These are phyloP conservation scores for Microctonus hyperodae DNA, from an alignment of 2,888 invertebrate genomes.

Conservation along the genomic window DNA sequence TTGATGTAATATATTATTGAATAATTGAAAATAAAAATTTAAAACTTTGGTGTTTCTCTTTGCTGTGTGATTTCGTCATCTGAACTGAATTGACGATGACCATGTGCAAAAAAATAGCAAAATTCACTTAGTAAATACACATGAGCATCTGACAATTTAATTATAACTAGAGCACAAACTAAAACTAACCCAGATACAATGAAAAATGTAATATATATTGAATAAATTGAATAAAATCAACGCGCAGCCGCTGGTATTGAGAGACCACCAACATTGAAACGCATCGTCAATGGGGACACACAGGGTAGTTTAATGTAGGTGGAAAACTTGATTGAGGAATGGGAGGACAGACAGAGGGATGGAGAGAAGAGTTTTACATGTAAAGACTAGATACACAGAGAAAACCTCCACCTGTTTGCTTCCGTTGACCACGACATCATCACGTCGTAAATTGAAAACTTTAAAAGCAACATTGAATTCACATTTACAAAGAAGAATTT, in stretches of 20 bases:
- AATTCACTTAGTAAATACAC: not conserved
- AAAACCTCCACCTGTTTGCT: conserved; percentile 34
- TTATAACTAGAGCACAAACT: conserved; percentile 31
- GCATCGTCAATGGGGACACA: conserved; percentile 29
- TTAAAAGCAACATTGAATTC: not conserved
- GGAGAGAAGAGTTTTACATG: not conserved
- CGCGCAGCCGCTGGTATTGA: conserved; percentile 51
- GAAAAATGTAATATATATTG: no score
- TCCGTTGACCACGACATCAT: conserved; percentile 20
- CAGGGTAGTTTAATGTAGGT: conserved; percentile 16
- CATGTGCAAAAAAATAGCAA: not conserved
- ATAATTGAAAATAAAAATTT: no score
- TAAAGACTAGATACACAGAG: conserved; percentile 15
- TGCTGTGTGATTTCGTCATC: not conserved
- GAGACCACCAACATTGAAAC: conserved; percentile 18
- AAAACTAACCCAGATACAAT: conserved; percentile 52
- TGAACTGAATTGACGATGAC: not conserved
- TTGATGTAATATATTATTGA: no score
- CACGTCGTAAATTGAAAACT: not conserved
- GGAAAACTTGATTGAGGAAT: conserved; percentile 33
- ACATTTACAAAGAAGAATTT: not conserved
- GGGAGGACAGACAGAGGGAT: conserved; percentile 7
- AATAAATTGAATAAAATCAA: conserved; percentile 55
- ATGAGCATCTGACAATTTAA: conserved; percentile 28
- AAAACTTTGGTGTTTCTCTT: no score